Percentiles rank a stretch among this genome's conserved stretches.
phyloP scores from a whole-genome alignment of 2,888 invertebrate genomes.

The Laothoe populi region DNA sequence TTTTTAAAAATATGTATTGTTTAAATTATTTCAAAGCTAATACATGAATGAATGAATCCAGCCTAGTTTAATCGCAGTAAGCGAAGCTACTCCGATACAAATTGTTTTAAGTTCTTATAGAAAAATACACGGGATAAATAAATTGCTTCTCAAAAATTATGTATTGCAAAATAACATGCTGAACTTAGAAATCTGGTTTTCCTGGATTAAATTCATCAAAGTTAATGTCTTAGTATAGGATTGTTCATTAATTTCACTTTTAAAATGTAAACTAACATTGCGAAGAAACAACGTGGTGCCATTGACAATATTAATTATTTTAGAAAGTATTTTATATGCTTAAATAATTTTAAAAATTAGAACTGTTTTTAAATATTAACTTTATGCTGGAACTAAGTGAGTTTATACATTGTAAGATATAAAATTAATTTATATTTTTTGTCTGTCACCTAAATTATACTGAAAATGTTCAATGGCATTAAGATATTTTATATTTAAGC shows the following conservation, averaged over 20 bases:
- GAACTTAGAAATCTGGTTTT: too few relatives aligned
- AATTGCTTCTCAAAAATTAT: background rate
- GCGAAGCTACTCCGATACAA: background rate
- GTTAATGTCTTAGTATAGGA: background rate
- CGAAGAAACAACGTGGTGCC: slow-evolving; percentile 52
- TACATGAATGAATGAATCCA: slow-evolving; percentile 4
- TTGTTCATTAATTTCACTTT: background rate
- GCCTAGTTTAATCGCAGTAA: background rate
- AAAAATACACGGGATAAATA: background rate
- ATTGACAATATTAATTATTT: slow-evolving; percentile 77
- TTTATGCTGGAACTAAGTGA: background rate
- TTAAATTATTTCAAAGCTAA: background rate
- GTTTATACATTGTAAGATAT: background rate
- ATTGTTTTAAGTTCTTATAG: background rate
- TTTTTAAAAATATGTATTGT: slow-evolving; percentile 9
- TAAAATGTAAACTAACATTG: slow-evolving; percentile 16
- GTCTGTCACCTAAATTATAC: background rate
- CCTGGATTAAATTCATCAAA: too few relatives aligned
- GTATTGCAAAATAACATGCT: background rate
- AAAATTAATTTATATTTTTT: background rate
- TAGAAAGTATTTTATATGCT: slow-evolving; percentile 46
- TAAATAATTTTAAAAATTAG: slow-evolving; percentile 28
- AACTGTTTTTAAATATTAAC: slow-evolving; percentile 26
- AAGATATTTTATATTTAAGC: background rate
- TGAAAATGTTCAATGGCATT: background rate